Base-by-base conservation (phyloP, 1,140 invertebrate genomes). In the Venturia canescens region DNA sequence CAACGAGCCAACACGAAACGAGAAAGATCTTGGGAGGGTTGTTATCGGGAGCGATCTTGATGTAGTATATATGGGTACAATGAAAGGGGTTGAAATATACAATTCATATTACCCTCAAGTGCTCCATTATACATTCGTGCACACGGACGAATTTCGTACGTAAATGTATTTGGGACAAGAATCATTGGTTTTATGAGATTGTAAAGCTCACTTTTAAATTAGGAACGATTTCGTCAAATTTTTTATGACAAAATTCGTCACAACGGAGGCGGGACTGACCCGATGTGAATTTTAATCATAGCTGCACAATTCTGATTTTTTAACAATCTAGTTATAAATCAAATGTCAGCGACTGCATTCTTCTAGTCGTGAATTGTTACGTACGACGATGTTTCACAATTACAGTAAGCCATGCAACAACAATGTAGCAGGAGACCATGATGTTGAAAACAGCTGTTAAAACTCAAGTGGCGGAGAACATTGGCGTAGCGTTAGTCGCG, bases 41-140 rank as follows among this genome's bases (percentile, higher is more conserved):
- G 31, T 77, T 77, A 77, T 77, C 75, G 44, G 44, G 1, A 69
- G n/a, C 57, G 57, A 77, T 77, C 75, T 77, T 48, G n/a, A n/a
- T 60, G n/a, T 21, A 31, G 29, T 69, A n/a, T 66, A 27, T 27
- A 27, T 29, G 60, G 60, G 18, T 21, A 18, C 57, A 77, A 77
- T 77, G 75, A 66, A 66, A 77, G 27, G 53, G 75, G 57, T 31
- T 63, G 57, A 77, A 77, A 63, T 27, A 63, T 60, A 15, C 72
- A 34, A 29, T 44, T 27, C n/a, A 23, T 63, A 63, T 69, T 31
- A 69, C 29, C 13, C 66, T 34, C 66, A 69, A 69, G 27, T 69
- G 66, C 66, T 31, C 66, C 27, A 69, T 31, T 31, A 69, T 69
- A 31, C 21, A 69, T 69, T 69, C 66, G 29, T 69, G 29, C 31